A percentile compares a stretch with the other conserved stretches of the same genome.
These are phyloP conservation scores for Lampris megalopsis DNA, from an alignment of 2,113 vertebrate species.

Conservation along the genomic window DNA sequence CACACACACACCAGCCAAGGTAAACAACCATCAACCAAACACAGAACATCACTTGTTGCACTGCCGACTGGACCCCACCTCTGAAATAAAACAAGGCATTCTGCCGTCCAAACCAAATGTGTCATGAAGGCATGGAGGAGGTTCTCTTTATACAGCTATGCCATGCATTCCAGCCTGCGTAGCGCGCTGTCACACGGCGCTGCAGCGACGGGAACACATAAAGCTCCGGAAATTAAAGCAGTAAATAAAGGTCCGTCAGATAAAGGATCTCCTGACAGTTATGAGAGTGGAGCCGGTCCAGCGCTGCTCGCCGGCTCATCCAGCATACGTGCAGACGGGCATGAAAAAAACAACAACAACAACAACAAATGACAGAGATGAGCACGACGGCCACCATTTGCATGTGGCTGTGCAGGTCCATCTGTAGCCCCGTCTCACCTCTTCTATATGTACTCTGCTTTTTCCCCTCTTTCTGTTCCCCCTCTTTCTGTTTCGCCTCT, in stretches of 20 bases:
- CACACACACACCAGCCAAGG: conserved; percentile 30
- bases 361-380: conserved; percentile 76
- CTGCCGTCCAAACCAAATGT: conserved; percentile 53
- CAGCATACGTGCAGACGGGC: conserved; percentile 76
- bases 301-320: conserved; percentile 69
- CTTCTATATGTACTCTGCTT: conserved; percentile 24
- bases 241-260: conserved; percentile 83
- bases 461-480: conserved; percentile 4
- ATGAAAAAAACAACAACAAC: conserved; percentile 63
- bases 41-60: conserved; percentile 33
- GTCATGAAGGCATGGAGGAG: conserved; percentile 60
- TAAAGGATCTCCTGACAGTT: conserved; percentile 82
- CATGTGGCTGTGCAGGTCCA: conserved; percentile 68
- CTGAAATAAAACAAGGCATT: conserved; percentile 39
- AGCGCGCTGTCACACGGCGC: conserved; percentile 55
- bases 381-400: conserved; percentile 77
- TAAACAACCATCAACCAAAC: conserved; percentile 42
- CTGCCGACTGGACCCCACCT: conserved; percentile 14
- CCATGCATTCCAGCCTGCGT: conserved; percentile 72
- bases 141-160: conserved; percentile 74
- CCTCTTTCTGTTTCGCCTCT: neutral
- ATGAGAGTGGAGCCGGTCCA: conserved; percentile 76
- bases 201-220: conserved; percentile 67
- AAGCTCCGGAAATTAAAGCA: conserved; percentile 85
- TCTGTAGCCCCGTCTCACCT: conserved; percentile 45